Evolutionary conservation across 2,888 invertebrate species (phyloP), one percentile per base, ranked within the genome.

Genomic region (Leptopterna dolabrata): DNA sequence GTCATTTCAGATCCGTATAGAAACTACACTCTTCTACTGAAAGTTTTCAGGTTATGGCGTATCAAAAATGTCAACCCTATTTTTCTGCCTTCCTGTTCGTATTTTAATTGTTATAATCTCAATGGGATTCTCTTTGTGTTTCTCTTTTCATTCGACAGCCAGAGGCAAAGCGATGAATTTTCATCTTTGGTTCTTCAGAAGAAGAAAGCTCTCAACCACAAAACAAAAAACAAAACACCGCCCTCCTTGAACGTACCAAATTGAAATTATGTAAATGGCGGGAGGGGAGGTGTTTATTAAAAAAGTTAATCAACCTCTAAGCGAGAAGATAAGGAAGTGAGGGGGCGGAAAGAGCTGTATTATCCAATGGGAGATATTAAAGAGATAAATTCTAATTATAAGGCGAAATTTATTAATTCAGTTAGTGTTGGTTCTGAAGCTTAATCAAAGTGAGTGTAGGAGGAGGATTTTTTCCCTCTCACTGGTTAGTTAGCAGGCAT

Each of bases 271-370:
- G 85, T 76, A 85, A 85, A 85, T 73, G 85, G 43, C 63, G 63
- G 73, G 84, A 76, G 24, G 63, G 43, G 84, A 73, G 24, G 85
- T 41, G 85, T 85, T 73, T 85, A 85, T 85, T 85, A 85, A 85
- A 85, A 85, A 85, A 85, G 85, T 85, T 85, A 85, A 85, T 85
- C 85, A 85, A 85, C 85, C 85, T 70, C 83, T 55, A 30, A 4
- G 13, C 43, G 47, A 70, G 71, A 43, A 45, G 78, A 45, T 27
- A 16, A 45, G 41, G 70, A n/a, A 27, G 41, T 41, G n/a, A 29
- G 41, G 43, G 71, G 36, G 71, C 70, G 51, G n/a, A 83, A 70
- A 83, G 47, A 70, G 43, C 45, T n/a, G 27, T 43, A 76, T 85
- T 43, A 43, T 73, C 85, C 27, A 45, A 85, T 85, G 85, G 47